Evolutionary conservation across 2,888 invertebrate genomes (phyloP), one percentile per base, ranked within the genome.

Genomic region (Polydesmus complanatus): DNA sequence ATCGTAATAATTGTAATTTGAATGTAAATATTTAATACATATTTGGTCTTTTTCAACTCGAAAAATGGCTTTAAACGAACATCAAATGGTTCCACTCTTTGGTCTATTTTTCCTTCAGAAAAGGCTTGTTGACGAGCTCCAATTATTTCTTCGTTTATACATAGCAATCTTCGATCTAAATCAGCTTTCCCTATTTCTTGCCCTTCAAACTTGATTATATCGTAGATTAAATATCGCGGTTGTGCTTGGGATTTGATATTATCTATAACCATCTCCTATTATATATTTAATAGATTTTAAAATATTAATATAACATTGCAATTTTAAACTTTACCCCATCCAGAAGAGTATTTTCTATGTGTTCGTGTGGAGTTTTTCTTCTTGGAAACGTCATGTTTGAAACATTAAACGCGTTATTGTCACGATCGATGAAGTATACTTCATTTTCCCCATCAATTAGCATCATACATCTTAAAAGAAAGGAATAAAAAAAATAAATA

Each of bases 221-320:
- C 98, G 71, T 98, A 99, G 52, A 91, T 89, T 64, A 99, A 80
- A 74, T 88, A 97, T 53, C 98, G 80, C 0, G 95, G 93, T 67
- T 86, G 84, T 63, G 82, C 80, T 68, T 80, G 76, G 0, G 84
- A 87, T 51, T 75, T 70, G 18, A 84, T 85, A 75, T 84, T 86
- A 72, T 96, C 96, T 65, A 93, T 84, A 14, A 97, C 94, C 93
- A 96, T 91, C 81, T 97, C 96, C 93, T 93, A 72, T n/a, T n/a
- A n/a, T n/a, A n/a, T n/a, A n/a, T n/a, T n/a, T n/a, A n/a, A n/a
- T n/a, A n/a, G n/a, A n/a, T n/a, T n/a, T n/a, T n/a, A n/a, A n/a
- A n/a, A n/a, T n/a, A n/a, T n/a, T n/a, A n/a, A n/a, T n/a, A n/a
- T n/a, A n/a, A n/a, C n/a, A n/a, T n/a, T n/a, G n/a, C n/a, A n/a